Evolutionary conservation across 2,888 invertebrate species (phyloP).

Genomic region (Apamea epomidion): DNA sequence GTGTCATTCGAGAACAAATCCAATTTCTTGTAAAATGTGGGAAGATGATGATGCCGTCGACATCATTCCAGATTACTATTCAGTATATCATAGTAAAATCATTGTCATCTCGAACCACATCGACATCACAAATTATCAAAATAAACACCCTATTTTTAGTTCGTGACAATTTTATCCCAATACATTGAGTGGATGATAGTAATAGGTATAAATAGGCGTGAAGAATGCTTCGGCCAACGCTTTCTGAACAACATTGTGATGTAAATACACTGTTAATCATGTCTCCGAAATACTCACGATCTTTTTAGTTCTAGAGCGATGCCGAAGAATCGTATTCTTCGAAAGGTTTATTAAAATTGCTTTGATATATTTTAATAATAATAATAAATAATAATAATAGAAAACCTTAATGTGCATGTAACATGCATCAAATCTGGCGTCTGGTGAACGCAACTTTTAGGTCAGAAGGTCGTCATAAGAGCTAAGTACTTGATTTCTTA

Average conservation of each 20-base stretch:
- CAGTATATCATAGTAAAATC: conserved; percentile 22
- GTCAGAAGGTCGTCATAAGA: neutral
- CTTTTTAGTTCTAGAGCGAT: conserved; percentile 24
- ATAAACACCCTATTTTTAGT: conserved; percentile 63
- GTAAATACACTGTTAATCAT: conserved; percentile 44
- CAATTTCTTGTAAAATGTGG: conserved; percentile 29
- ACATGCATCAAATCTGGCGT: neutral
- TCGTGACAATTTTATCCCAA: conserved; percentile 62
- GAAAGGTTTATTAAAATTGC: neutral
- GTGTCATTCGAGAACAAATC: conserved; percentile 75
- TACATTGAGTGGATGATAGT: conserved; percentile 54
- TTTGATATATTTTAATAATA: no score
- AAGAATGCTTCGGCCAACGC: conserved; percentile 55
- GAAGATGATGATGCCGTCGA: conserved; percentile 34
- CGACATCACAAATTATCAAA: conserved; percentile 54
- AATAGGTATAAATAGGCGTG: conserved; percentile 50
- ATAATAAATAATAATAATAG: no score
- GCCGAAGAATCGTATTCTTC: neutral
- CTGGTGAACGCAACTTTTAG: neutral
- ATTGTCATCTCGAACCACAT: conserved; percentile 37
- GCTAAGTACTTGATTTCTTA: neutral
- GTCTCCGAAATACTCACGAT: conserved; percentile 19
- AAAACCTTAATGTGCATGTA: neutral
- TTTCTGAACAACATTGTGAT: conserved; percentile 39
- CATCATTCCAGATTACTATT: conserved; percentile 23